Base-by-base conservation (phyloP, 2,888 invertebrate species). In the Parnassius mnemosyne region DNA sequence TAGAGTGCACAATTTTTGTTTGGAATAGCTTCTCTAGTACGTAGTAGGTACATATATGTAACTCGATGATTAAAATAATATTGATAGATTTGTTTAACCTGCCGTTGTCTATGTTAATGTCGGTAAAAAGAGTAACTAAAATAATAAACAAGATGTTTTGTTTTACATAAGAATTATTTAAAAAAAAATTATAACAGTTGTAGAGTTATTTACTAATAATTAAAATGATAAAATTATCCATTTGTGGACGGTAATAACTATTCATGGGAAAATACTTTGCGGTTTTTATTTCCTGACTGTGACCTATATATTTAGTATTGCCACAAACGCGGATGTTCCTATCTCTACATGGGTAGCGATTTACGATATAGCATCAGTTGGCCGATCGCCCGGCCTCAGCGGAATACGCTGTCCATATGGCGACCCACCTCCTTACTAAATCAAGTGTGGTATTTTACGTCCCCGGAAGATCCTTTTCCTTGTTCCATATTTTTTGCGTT, bases 201-300 rank as follows among this genome's bases (percentile, higher is more conserved):
- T 34, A 34, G 34, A 34, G 34, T 34, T 34, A 34, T 34, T 34
- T 34, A 34, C 34, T 34, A 34, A 34, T 5, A 7, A 34, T 34
- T 34, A 5, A 34, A 34, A 34, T 34, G 34, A 34, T 34, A 34
- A 34, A 34, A 25, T 25, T 25, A 25, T 25, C 25, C 25, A 25
- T 16, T 34, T 34, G 34, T 34, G 34, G 7, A 7, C 34, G 34
- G 63, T 72, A 72, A 70, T 69, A 69, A 68, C 69, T 61, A 71
- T 67, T 65, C 66, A 75, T 79, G 75, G 76, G 75, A 79, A 81
- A 81, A 78, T 71, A 67, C 71, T 79, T 85, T 86, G 89, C 81
- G 89, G 89, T 85, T 87, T 34, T 80, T 75, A 80, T 79, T 87
- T 89, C 89, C 89, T 84, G 84, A 80, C 74, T 77, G 70, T 83